Evolutionary conservation across 2,113 vertebrate species (phyloP), one percentile per base, ranked within the genome.

Genomic region (Sturnus vulgaris): DNA sequence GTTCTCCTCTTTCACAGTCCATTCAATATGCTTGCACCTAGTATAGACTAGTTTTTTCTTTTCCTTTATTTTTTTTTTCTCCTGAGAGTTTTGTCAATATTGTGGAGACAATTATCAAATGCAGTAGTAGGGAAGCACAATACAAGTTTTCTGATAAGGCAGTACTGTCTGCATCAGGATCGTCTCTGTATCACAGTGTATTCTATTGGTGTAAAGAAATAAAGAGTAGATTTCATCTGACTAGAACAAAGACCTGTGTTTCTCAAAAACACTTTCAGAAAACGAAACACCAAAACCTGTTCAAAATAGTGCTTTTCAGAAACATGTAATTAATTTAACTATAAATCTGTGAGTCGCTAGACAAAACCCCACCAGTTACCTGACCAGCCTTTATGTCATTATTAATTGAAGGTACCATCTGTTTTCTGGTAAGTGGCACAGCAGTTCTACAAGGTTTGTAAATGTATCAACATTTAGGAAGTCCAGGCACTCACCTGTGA

Each of bases 371-470:
- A 27, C 7, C 53, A n/a, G 12, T 35, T 72, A 82, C 46, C 49
- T 60, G 19, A 31, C 27, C 39, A 86, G 25, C 40, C 24, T 30
- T 9, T 8, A 7, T 7, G 8, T 42, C n/a, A 37, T 39, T 25
- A 75, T 12, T n/a, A 71, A 50, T 10, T 68, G 11, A 35, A 46
- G 15, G 24, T 57, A 65, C 19, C 24, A 64, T 25, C 15, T 55
- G n/a, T 5, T n/a, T 18, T 37, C 52, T 10, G 3, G 0, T n/a
- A 78, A 50, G 49, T 5, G 28, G 65, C 31, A 39, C 0, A 0
- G 61, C 23, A 66, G 42, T 40, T 42, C 39, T 50, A 13, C n/a
- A 69, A 56, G 23, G 15, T 35, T 40, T 6, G 15, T 35, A 82
- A 57, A 31, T n/a, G 7, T 14, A 33, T 42, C 42, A 65, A 47